Conservation (phyloP, 2,113 vertebrate species). For the Bettongia penicillata region DNA sequence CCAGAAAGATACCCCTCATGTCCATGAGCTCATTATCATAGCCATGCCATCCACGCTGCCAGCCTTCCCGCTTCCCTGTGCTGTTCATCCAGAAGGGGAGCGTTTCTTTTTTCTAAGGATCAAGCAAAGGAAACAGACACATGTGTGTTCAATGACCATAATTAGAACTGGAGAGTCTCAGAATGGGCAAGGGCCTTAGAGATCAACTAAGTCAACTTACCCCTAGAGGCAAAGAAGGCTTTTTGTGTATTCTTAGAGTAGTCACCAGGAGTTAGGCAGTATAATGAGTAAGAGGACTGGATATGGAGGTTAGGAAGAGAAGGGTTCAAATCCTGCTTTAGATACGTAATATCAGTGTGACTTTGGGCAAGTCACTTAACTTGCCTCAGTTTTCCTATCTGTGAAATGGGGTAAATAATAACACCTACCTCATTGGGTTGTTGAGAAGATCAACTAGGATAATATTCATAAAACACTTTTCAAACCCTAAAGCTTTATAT, state of each 20-base stretch:
- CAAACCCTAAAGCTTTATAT: not conserved
- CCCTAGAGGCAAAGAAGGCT: not conserved
- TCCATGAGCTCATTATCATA: conserved; percentile 95
- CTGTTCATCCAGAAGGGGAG: conserved; percentile 94
- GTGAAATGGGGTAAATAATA: not conserved
- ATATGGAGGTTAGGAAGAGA: not conserved
- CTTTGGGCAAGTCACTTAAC: not conserved
- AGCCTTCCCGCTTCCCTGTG: conserved; percentile 84
- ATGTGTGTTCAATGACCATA: fast-evolving
- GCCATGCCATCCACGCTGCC: conserved; percentile 97
- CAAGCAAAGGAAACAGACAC: conserved; percentile 7
- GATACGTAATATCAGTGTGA: not conserved
- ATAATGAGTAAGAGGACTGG: not conserved
- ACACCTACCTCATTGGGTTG: not conserved
- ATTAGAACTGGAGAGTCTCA: not conserved
- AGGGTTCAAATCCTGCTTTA: not conserved
- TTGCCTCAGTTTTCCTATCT: not conserved
- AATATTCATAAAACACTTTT: not conserved
- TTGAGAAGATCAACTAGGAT: not conserved
- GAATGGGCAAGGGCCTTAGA: not conserved
- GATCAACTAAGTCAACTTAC: not conserved
- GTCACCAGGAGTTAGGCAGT: not conserved
- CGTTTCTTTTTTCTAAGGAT: conserved; percentile 87
- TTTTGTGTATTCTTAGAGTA: not conserved
- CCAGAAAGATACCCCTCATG: conserved; percentile 95